These are phyloP conservation scores for Galeruca laticollis DNA, from an alignment of 2,888 invertebrate genomes.

Conservation along the genomic window DNA sequence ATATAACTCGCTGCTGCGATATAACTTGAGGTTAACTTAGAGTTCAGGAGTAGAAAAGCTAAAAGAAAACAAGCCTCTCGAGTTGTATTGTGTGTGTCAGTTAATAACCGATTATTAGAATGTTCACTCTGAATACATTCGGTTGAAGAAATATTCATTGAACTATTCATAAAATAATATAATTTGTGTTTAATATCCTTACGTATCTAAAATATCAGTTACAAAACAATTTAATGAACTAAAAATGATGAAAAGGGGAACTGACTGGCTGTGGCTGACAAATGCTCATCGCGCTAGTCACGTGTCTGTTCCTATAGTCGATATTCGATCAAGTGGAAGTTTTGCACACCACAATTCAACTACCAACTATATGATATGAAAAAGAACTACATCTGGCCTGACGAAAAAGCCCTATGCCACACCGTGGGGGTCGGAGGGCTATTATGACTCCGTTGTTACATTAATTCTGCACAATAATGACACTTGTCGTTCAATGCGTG, in stretches of 20 bases:
- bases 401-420: constrained; percentile 24
- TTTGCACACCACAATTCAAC: constrained; percentile 45
- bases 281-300: constrained; percentile 48
- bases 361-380: constrained; percentile 35
- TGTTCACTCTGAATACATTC: too few relatives aligned
- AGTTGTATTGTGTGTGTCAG: too few relatives aligned
- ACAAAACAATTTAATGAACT: constrained; percentile 46
- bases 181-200: background rate
- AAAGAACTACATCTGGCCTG: constrained; percentile 38
- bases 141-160: too few relatives aligned
- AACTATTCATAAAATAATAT: background rate
- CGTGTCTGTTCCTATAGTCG: constrained; percentile 42
- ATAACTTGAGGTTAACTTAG: too few relatives aligned
- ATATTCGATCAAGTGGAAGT: constrained; percentile 49
- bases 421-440: constrained; percentile 35
- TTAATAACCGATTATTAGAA: too few relatives aligned
- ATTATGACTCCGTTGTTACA: constrained; percentile 42
- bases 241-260: constrained; percentile 41
- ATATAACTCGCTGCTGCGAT: too few relatives aligned
- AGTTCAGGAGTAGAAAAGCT: too few relatives aligned
- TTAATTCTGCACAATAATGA: constrained; percentile 44
- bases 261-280: constrained; percentile 43
- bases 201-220: constrained; percentile 9
- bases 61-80: too few relatives aligned
- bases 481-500: constrained; percentile 38